These are phyloP conservation scores for Hippolais icterina DNA, from an alignment of 2,113 vertebrate genomes.

Conservation along the genomic window DNA sequence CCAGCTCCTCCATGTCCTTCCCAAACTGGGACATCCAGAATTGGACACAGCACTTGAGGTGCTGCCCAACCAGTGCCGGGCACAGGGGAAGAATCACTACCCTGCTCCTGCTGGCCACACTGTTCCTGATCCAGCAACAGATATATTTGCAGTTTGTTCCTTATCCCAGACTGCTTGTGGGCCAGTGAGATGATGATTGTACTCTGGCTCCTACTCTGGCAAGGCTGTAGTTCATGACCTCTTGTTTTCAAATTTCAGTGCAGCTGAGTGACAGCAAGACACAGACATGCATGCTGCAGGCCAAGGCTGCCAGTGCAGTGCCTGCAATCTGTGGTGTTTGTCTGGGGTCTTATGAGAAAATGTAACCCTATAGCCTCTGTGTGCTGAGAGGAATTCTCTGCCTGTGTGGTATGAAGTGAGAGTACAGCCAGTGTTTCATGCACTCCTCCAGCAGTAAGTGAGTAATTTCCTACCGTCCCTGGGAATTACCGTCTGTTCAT, in stretches of 20 bases:
- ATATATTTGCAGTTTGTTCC: not conserved
- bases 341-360: not conserved
- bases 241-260: not conserved
- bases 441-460: not conserved
- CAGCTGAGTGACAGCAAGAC: not conserved
- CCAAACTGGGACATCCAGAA: not conserved
- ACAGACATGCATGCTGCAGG: not conserved
- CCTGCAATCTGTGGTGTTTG: not conserved
- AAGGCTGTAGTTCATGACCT: not conserved
- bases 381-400: slow-evolving; percentile 24
- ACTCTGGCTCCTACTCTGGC: not conserved
- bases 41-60: not conserved
- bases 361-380: slow-evolving; percentile 17
- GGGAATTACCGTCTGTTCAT: not conserved
- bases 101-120: not conserved
- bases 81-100: not conserved
- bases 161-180: not conserved
- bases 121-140: not conserved
- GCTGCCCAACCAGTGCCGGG: fast-evolving
- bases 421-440: not conserved
- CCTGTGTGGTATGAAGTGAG: not conserved
- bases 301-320: not conserved
- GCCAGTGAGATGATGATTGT: not conserved
- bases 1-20: not conserved
- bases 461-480: slow-evolving; percentile 6